Conservation (phyloP, 2,113 vertebrate species). For the Sprattus sprattus region DNA sequence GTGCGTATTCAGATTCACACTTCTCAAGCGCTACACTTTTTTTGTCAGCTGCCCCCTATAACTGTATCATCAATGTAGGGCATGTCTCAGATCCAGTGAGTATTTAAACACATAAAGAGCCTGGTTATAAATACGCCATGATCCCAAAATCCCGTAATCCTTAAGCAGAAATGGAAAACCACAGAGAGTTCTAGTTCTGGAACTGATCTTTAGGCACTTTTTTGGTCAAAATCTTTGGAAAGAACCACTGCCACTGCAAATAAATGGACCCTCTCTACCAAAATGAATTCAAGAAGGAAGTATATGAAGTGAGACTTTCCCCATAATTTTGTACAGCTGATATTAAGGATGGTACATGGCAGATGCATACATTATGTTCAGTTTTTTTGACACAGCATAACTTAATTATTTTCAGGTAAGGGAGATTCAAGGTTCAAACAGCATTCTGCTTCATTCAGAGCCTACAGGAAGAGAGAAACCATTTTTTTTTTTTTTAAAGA, state of each 20-base stretch:
- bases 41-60: background rate
- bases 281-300: conserved; percentile 17
- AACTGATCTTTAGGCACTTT: background rate
- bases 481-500: background rate
- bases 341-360: conserved; percentile 12
- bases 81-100: background rate
- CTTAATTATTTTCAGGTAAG: background rate
- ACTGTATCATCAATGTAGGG: background rate
- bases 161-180: background rate
- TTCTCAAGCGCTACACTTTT: background rate
- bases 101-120: conserved; percentile 1
- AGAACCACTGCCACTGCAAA: background rate
- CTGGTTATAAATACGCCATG: conserved; percentile 1
- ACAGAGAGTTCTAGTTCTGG: conserved; percentile 1
- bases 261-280: background rate
- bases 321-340: conserved; percentile 22
- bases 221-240: background rate
- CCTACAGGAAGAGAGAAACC: background rate
- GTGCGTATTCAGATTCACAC: background rate
- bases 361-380: background rate
- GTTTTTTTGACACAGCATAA: background rate
- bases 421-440: background rate
- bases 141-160: background rate
- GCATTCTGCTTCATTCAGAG: background rate
- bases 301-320: background rate